phyloP scores from a whole-genome alignment of 2,888 invertebrate species.

The Aradus depressus region DNA sequence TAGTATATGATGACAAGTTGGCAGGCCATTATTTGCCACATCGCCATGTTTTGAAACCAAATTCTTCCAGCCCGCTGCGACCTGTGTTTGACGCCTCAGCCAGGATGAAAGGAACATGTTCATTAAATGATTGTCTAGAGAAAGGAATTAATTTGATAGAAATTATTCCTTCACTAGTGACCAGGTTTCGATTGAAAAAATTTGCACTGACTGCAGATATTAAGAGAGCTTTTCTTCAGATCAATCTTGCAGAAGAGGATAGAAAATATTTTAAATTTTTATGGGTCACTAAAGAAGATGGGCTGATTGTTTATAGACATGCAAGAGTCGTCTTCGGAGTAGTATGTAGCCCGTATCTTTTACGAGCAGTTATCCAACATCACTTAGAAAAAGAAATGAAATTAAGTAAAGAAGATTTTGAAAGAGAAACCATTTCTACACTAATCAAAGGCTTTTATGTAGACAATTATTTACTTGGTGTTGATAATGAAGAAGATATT shows the following conservation, averaged over 20 bases:
- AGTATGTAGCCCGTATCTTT: slow-evolving; percentile 18
- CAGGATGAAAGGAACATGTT: slow-evolving; percentile 10
- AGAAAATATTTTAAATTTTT: slow-evolving; percentile 31
- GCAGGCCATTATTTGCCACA: slow-evolving; percentile 23
- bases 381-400: slow-evolving; percentile 17
- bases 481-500: neutral
- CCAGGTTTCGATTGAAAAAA: slow-evolving; percentile 21
- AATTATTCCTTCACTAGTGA: slow-evolving; percentile 22
- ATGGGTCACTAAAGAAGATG: slow-evolving; percentile 21
- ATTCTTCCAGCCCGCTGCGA: slow-evolving; percentile 23
- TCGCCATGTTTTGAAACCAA: slow-evolving; percentile 23
- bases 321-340: slow-evolving; percentile 20
- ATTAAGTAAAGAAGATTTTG: too few species aligned
- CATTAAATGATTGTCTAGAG: slow-evolving; percentile 29
- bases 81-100: slow-evolving; percentile 30
- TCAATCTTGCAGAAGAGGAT: slow-evolving; percentile 29
- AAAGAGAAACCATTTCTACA: too few species aligned
- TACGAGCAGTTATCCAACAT: slow-evolving; percentile 12
- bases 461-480: slow-evolving; percentile 10
- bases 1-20: slow-evolving; percentile 22
- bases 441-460: slow-evolving; percentile 13
- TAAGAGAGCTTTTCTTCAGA: slow-evolving; percentile 33
- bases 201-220: slow-evolving; percentile 29
- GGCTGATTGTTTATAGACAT: slow-evolving; percentile 12
- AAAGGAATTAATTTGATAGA: slow-evolving; percentile 29